Evolutionary conservation across 2,113 vertebrate species (phyloP), one percentile per base, ranked within the genome.

Genomic region (Furnarius figulus): DNA sequence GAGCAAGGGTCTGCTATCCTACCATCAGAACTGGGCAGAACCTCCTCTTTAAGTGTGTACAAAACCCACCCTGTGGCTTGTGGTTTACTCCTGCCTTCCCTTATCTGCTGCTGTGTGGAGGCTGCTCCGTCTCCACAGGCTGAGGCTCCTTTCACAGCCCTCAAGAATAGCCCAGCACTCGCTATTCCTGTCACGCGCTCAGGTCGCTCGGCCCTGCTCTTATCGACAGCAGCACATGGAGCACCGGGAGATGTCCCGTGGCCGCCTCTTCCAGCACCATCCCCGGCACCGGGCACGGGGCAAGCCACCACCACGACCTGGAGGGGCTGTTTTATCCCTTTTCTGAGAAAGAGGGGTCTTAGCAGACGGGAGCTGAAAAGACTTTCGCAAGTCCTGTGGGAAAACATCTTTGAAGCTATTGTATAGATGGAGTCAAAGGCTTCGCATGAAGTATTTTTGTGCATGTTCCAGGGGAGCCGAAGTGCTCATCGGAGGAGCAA

Each of bases 181-280:
- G 92, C 98, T 83, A 98, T 99, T 98, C 98, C 88, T 76, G 58
- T 98, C 99, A 99, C 98, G 98, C 95, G 96, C 97, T 79, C 97
- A 96, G 98, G 97, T 98, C 98, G 97, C 97, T 97, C 94, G 98
- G 98, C 98, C 98, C 98, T 70, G 97, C 97, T 96, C 98, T 99
- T 99, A 99, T 99, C 98, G 98, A 98, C 97, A 77, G 97, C 95
- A 78, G 97, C 98, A 90, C 90, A 47, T 12, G 96, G 96, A 94
- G 97, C 66, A 95, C 98, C 97, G 95, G 98, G 98, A 98, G 98
- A 98, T 97, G 98, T 97, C 98, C 97, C 9, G 79, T 96, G 73
- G 95, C 97, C 95, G 97, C 98, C 97, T 18, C 22, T 16, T 95
- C 98, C 95, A 89, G 95, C 95, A 97, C 98, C 96, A 90, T 87